Evolutionary conservation across 1,140 invertebrate genomes (phyloP), one percentile per base, ranked within the genome.

Genomic region (Solenopsis invicta): DNA sequence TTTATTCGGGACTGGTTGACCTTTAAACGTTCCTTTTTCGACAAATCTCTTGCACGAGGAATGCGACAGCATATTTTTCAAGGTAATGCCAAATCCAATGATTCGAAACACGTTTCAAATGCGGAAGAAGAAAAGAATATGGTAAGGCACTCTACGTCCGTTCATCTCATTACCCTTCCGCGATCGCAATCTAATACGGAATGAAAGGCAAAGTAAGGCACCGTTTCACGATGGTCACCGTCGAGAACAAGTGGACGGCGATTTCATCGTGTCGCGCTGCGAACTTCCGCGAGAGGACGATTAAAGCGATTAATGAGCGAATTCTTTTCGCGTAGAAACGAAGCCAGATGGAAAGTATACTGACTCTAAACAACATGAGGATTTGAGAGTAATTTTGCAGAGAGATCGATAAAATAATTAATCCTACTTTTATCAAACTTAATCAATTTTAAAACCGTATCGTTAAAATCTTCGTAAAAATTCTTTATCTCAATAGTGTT

Each of bases 221-320:
- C 80, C 64, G 87, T 89, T 86, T 67, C 24, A 24, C 50, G 59
- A 62, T 54, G 52, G 74, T 52, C 62, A 80, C 85, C 54, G 67
- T 80, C 67, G 87, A 85, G 80, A 88, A 81, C 52, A 85, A 29
- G 48, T 50, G 61, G 52, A 18, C 13, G 13, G 48, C 56, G 41
- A 50, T 64, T 81, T 41, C 50, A 88, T 77, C 88, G 59, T 76
- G 71, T 85, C 87, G 87, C n/a, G 29, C 59, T 74, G 18, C 61
- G 61, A 48, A 64, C 88, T 89, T 89, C 88, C 88, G 88, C 56
- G 87, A 86, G 71, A 24, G 75, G 48, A 80, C 71, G 88, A 89
- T 89, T 89, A 89, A 89, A 89, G 72, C 74, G 61, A 86, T 88
- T 89, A 89, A 89, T 34, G 80, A 89, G 87, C 87, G 88, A 50